Conservation (phyloP, 2,113 vertebrate genomes). For the Myanophis thanlyinensis region DNA sequence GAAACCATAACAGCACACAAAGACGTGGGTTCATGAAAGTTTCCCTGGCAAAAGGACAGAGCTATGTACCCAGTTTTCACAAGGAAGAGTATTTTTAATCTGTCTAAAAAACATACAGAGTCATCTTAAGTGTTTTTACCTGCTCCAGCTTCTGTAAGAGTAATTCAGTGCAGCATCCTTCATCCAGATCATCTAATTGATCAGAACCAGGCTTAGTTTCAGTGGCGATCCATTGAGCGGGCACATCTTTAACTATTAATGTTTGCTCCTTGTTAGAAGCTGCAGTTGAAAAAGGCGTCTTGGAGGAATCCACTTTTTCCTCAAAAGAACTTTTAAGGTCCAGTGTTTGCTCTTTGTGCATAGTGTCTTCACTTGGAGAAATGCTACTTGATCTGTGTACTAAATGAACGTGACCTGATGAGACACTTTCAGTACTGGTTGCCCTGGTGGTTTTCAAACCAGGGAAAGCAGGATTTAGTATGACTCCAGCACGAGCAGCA, state of each 20-base stretch:
- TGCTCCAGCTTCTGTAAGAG: conserved; percentile 84
- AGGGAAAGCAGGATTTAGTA: conserved; percentile 72
- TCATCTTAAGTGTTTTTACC: conserved; percentile 62
- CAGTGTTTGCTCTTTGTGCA: conserved; percentile 52
- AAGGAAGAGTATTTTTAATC: background rate
- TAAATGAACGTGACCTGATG: conserved; percentile 58
- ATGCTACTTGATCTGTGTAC: conserved; percentile 73
- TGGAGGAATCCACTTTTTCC: conserved; percentile 30
- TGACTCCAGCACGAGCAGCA: conserved; percentile 81
- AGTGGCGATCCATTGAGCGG: conserved; percentile 32
- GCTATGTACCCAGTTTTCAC: background rate
- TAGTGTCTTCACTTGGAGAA: conserved; percentile 71
- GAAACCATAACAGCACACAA: background rate
- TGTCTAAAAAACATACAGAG: background rate
- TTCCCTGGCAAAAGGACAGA: background rate
- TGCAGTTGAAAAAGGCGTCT: conserved; percentile 18
- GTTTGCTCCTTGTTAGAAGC: conserved; percentile 25
- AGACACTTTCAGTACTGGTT: conserved; percentile 58
- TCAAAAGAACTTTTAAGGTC: conserved; percentile 26
- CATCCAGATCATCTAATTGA: conserved; percentile 45
- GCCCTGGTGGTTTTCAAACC: conserved; percentile 61
- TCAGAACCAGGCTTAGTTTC: conserved; percentile 27
- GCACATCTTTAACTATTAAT: background rate
- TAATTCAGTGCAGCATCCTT: conserved; percentile 57
- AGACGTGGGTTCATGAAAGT: background rate